Base-by-base conservation (phyloP, 2,797 vertebrate species). In the Glossophaga mutica region DNA sequence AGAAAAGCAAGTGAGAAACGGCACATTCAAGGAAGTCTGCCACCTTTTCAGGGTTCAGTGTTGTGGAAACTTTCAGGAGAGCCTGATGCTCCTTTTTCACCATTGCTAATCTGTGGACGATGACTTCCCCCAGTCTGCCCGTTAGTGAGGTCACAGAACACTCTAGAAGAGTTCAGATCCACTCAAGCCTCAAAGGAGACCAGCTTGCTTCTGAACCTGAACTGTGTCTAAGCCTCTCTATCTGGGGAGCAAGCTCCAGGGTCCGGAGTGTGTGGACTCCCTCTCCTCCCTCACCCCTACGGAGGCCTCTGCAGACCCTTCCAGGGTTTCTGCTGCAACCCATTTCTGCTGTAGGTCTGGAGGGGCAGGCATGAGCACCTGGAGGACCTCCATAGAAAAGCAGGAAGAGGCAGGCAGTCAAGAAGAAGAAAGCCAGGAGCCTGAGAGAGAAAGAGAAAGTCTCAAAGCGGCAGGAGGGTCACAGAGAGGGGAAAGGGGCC, bases 1-100 rank as follows among this genome's bases (percentile, higher is more conserved):
- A 83, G 87, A 92, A 91, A 93, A 92, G 83, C 90, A 97, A 94
- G 92, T 82, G 62, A 88, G 74, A 83, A 92, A 79, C 11, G 95
- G 84, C 37, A 21, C 32, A 6, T 88, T 94, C 87, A 65, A 87
- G 92, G 79, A 96, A 59, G 90, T 11, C 48, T 89, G 74, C 44
- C 93, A 74, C 84, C 59, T 90, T 22, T 76, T 82, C 65, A 29
- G 59, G 74, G 62, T 24, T 62, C 52, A 11, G 19, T 11, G 24
- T 73, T 71, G 32, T 39, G 6, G n/a, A 70, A 83, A 74, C 44
- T 39, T 92, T 93, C 34, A 11, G 34, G 62, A 82, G 37, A 89
- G 22, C 4, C 32, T 70, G 65, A n/a, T 5, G 22, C 82, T 76
- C 52, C 55, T 52, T 90, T 44, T 37, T 50, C 18, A 42, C 39